phyloP scores from a whole-genome alignment of 2,797 vertebrate species.

The Lagocephalus sceleratus region DNA sequence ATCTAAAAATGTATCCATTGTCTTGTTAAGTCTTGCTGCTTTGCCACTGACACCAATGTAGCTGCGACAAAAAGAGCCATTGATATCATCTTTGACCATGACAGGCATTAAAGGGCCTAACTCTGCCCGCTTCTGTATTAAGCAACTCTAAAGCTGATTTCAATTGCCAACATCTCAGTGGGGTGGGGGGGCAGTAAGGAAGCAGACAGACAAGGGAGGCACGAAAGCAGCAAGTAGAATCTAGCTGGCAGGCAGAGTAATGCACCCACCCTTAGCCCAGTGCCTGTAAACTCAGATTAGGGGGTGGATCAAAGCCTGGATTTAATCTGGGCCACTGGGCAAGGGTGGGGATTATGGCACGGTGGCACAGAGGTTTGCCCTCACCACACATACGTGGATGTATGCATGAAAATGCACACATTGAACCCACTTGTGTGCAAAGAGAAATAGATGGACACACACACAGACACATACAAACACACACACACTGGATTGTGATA shows the following conservation, averaged over 20 bases:
- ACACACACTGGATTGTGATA: conserved; percentile 8
- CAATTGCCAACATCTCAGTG: conserved; percentile 70
- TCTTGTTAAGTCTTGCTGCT: conserved; percentile 52
- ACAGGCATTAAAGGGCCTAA: conserved; percentile 76
- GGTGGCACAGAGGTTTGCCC: conserved; percentile 65
- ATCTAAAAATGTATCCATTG: conserved; percentile 63
- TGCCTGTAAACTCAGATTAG: conserved; percentile 83
- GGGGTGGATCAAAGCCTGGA: conserved; percentile 80
- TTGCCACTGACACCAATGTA: conserved; percentile 60
- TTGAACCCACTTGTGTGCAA: conserved; percentile 34
- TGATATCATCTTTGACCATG: conserved; percentile 74
- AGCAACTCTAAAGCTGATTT: conserved; percentile 76
- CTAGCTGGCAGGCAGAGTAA: conserved; percentile 71
- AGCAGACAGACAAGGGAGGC: conserved; percentile 61
- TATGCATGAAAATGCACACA: conserved; percentile 29
- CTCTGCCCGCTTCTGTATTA: conserved; percentile 76
- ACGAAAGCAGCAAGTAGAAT: conserved; percentile 69
- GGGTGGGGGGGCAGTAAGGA: conserved; percentile 51
- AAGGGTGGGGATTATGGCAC: conserved; percentile 76
- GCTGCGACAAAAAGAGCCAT: conserved; percentile 64
- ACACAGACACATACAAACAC: no score
- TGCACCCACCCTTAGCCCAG: conserved; percentile 74
- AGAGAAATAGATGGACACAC: conserved; percentile 7
- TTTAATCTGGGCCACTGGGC: conserved; percentile 82
- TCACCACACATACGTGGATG: conserved; percentile 46